Evolutionary conservation across 2,113 vertebrate species (phyloP), one percentile per base, ranked within the genome.

Genomic region (Bambusicola thoracicus): DNA sequence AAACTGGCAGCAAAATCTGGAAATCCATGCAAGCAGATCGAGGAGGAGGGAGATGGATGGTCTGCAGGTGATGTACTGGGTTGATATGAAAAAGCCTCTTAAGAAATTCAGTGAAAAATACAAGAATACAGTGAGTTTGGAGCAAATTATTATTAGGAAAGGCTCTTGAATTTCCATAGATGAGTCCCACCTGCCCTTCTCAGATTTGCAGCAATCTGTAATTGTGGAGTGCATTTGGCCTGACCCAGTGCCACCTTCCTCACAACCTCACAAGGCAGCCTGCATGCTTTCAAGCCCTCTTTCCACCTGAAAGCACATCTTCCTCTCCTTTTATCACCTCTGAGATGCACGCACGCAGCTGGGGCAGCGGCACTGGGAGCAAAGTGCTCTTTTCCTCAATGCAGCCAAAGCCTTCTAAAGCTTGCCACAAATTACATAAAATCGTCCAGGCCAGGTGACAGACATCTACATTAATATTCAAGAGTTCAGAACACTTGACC

Each of bases 261-360:
- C 5, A 13, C 32, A 46, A 36, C 12, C 40, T 41, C 11, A 62
- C 61, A 72, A 86, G 80, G 77, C 94, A 41, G 66, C 43, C 43
- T 2, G 3, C 18, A 25, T 12, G 25, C 13, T 86, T 81, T 92
- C 87, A 93, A 94, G 91, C 70, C 56, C 43, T 87, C 16, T 68
- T 97, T 95, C 95, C 94, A 95, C 86, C 93, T 32, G 38, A 85
- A 18, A 84, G 91, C 59, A 81, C 55, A 92, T 79, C 94, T 95
- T 80, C 46, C 65, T 92, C 55, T 94, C 63, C 85, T 80, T 94
- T 73, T 11, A 8, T 5, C 12, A 25, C 25, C 83, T 76, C 75
- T 72, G 53, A 68, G 88, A 87, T 46, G 41, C 70, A 62, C 55
- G 83, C 18, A 38, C 94, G 87, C 91, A 96, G 91, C 90, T 94